A percentile compares a stretch with the other conserved stretches of the same genome.
phyloP scores from a whole-genome alignment of 30 jellyfish, hydroid and myxozoan genomes.

The Morbakka virulenta region DNA sequence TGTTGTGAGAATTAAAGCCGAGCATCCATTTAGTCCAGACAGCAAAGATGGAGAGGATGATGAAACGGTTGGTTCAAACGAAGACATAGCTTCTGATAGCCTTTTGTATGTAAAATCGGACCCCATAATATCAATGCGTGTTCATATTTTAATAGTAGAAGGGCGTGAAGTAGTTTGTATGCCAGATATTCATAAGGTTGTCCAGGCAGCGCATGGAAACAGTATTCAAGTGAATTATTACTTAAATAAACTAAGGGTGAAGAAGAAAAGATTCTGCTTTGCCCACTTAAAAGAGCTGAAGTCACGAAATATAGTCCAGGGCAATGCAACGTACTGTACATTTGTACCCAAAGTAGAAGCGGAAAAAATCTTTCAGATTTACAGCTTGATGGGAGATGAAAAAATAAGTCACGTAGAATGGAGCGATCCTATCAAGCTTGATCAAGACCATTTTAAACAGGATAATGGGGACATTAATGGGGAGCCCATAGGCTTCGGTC shows the following conservation, averaged over 20 bases:
- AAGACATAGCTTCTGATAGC: constrained; percentile 16
- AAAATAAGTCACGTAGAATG: constrained; percentile 66
- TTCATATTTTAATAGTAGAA: constrained; percentile 85
- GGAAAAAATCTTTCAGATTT: constrained; percentile 88
- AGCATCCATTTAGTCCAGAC: constrained; percentile 8
- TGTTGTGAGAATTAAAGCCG: background rate
- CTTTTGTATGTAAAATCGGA: constrained; percentile 5
- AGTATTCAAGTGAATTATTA: constrained; percentile 95
- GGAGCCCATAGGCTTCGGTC: background rate
- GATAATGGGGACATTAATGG: background rate
- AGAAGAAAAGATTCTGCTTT: constrained; percentile 91
- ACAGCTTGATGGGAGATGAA: constrained; percentile 92
- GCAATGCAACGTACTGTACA: constrained; percentile 97
- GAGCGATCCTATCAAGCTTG: constrained; percentile 80
- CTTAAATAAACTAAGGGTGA: constrained; percentile 82
- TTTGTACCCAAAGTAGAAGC: constrained; percentile 94
- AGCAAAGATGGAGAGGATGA: constrained; percentile 23
- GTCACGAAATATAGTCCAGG: constrained; percentile 78
- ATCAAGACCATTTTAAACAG: constrained; percentile 16
- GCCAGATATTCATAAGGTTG: constrained; percentile 96
- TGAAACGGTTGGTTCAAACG: constrained; percentile 12
- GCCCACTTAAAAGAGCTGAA: constrained; percentile 95
- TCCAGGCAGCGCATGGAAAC: constrained; percentile 89
- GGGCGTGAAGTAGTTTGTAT: constrained; percentile 95
- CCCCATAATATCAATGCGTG: constrained; percentile 36